Conservation (phyloP, 2,888 invertebrate species). For the Autographa gamma region DNA sequence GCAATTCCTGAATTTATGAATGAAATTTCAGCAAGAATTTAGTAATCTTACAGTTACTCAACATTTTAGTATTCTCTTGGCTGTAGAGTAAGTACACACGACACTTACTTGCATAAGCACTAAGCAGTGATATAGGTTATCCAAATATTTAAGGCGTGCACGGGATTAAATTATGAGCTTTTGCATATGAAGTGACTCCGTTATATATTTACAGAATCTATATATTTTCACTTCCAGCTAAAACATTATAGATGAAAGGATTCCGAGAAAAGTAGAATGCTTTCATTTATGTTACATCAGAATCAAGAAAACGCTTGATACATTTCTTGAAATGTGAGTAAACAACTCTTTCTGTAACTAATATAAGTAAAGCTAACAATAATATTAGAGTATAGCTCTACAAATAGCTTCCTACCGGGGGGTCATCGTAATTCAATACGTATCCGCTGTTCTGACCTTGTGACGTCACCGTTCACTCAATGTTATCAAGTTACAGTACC, state of each 20-base stretch:
- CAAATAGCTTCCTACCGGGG: slow-evolving; percentile 24
- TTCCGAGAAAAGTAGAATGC: too few relatives aligned
- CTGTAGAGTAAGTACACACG: background rate
- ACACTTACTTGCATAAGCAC: slow-evolving; percentile 1
- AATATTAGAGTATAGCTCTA: slow-evolving; percentile 5
- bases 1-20: too few relatives aligned
- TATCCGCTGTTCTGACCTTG: slow-evolving; percentile 23
- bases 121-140: slow-evolving; percentile 4
- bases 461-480: slow-evolving; percentile 17
- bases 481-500: slow-evolving; percentile 15
- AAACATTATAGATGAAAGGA: too few relatives aligned
- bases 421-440: slow-evolving; percentile 27
- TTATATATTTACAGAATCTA: background rate
- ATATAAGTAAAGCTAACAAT: background rate
- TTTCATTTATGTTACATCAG: background rate
- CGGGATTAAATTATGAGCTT: slow-evolving; percentile 2
- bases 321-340: background rate
- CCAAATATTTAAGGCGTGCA: slow-evolving; percentile 1
- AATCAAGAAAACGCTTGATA: background rate
- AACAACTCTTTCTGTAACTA: background rate
- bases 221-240: background rate
- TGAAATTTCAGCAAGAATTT: too few relatives aligned
- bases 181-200: background rate
- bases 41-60: background rate
- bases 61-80: background rate